These are phyloP conservation scores for Arrhopalites spinosus DNA, from an alignment of 2,888 invertebrate species.

Conservation along the genomic window DNA sequence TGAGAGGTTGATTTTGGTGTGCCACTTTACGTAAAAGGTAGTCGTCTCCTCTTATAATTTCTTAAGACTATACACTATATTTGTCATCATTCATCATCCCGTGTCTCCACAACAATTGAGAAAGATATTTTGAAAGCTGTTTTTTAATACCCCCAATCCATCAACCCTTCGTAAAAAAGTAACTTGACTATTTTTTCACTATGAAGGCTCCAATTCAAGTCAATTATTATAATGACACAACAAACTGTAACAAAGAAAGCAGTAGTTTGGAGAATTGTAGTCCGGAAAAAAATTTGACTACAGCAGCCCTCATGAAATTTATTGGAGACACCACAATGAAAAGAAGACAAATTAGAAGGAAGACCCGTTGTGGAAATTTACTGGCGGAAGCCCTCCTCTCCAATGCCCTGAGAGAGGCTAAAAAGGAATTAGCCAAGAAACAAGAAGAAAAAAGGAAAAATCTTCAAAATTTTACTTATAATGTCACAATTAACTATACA, in stretches of 20 bases:
- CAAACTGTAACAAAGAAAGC: constrained; percentile 25
- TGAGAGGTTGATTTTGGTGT: background rate
- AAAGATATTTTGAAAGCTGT: background rate
- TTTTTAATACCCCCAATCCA: background rate
- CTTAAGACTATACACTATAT: background rate
- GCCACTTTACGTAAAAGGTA: background rate
- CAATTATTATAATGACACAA: constrained; percentile 16
- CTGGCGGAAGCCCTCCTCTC: constrained; percentile 52
- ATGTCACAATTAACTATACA: constrained; percentile 27
- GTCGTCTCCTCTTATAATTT: background rate
- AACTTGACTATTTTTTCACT: too few relatives aligned
- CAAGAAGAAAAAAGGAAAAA: constrained; percentile 53
- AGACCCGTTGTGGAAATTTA: constrained; percentile 50
- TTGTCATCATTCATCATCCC: background rate
- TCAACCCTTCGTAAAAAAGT: background rate
- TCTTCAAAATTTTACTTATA: constrained; percentile 48
- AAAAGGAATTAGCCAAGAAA: constrained; percentile 45
- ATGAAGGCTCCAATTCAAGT: background rate
- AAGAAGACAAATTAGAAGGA: constrained; percentile 52
- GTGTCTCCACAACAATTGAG: background rate
- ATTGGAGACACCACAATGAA: constrained; percentile 52
- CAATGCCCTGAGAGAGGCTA: constrained; percentile 48
- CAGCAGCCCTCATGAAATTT: constrained; percentile 49
- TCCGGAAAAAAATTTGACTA: constrained; percentile 7
- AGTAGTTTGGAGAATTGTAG: background rate